Evolutionary conservation across 2,888 invertebrate genomes (phyloP).

Genomic region (Ophraella communa): DNA sequence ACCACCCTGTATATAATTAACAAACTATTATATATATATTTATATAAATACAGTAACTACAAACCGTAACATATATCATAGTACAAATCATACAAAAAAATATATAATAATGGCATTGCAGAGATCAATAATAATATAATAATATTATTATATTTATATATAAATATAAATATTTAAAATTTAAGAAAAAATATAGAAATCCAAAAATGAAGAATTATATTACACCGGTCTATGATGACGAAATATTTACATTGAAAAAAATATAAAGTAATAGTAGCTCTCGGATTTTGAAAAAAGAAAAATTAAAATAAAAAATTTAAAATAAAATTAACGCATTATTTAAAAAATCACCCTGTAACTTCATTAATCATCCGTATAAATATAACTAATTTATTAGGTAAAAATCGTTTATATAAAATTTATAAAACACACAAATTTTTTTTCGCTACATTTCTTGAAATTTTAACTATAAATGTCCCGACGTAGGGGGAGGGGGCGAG

Average conservation of each 20-base stretch:
- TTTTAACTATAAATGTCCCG: too few relatives aligned
- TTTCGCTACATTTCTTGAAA: conserved; percentile 46
- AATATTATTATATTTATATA: conserved; percentile 37
- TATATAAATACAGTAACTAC: conserved; percentile 40
- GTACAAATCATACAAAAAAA: conserved; percentile 53
- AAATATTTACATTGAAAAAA: too few relatives aligned
- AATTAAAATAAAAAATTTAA: too few relatives aligned
- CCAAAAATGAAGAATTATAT: conserved; percentile 37
- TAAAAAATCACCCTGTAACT: conserved; percentile 54
- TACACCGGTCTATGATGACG: conserved; percentile 35
- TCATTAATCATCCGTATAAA: conserved; percentile 42
- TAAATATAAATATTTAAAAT: conserved; percentile 27
- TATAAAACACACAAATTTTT: conserved; percentile 53
- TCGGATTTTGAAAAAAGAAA: too few relatives aligned
- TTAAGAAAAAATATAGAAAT: too few relatives aligned
- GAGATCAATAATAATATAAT: conserved; percentile 52
- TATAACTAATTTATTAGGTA: conserved; percentile 47
- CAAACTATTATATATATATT: conserved; percentile 36
- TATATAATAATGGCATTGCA: conserved; percentile 55
- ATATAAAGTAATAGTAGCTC: too few relatives aligned
- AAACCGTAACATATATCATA: conserved; percentile 42
- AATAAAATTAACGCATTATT: too few relatives aligned
- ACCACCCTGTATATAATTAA: not conserved
- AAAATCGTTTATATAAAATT: conserved; percentile 51
- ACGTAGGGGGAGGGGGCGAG: too few relatives aligned